Percentiles rank a stretch among this genome's conserved stretches.
Conservation (phyloP, 2,888 invertebrate genomes). For the Chaetogeoica ovagalla region DNA sequence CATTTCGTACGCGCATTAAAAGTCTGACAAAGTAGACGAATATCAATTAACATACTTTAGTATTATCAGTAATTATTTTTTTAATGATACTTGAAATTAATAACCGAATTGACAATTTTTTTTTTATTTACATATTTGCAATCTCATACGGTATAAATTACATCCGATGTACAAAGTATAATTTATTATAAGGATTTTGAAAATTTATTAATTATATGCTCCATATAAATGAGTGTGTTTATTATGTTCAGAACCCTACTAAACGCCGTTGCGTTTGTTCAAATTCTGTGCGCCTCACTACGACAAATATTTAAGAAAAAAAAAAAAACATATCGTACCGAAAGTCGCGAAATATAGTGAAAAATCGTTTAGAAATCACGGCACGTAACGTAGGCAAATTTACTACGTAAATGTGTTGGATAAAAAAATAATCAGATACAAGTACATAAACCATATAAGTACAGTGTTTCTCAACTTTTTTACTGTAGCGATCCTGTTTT, state of each 20-base stretch:
- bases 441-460: slow-evolving; percentile 7
- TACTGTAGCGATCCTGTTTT: no score
- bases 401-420: slow-evolving; percentile 32
- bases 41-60: not conserved
- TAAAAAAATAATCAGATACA: slow-evolving; percentile 9
- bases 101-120: no score
- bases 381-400: slow-evolving; percentile 43
- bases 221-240: no score
- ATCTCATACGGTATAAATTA: no score
- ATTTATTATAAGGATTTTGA: no score
- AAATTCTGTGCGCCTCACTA: not conserved
- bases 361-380: slow-evolving; percentile 22
- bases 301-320: not conserved
- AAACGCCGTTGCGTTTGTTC: not conserved
- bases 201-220: no score
- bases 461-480: no score
- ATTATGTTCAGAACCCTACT: not conserved
- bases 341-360: not conserved
- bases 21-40: no score
- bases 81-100: not conserved
- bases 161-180: no score
- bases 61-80: not conserved
- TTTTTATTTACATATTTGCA: no score
- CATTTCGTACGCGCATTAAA: not conserved
- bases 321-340: no score